Base-by-base conservation (phyloP, 2,888 invertebrate genomes). In the Colostygia pectinataria region DNA sequence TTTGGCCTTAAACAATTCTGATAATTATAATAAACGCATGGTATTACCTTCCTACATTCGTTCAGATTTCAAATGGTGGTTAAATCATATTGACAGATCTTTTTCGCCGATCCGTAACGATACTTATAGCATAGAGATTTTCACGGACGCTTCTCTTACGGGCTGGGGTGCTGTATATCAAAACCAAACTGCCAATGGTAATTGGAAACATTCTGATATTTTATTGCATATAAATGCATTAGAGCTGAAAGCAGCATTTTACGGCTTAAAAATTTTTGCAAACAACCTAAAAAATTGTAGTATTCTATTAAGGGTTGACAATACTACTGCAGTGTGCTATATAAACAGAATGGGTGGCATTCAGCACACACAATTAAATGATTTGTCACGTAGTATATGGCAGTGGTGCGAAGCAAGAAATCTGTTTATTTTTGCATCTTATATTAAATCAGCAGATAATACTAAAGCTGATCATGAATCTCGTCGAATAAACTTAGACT, bases 281-380 rank as follows among this genome's bases (percentile, higher is more conserved):
- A 9, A 8, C 0, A 10, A 25, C 1, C 13, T n/a, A 9, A 10
- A 3, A 4, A 5, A 43, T 28, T 41, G 47, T 24, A 31, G 50
- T 10, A 47, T 58, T 6, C 18, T 58, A 20, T 23, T 53, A 27
- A 25, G 55, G n/a, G 41, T 58, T 8, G 57, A 58, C 15, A 58
- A 58, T 44, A 55, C 53, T 0, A 58, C 54, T n/a, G 57, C 55
- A 4, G 48, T 58, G n/a, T 38, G 45, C 3, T 55, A 53, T 32
- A 55, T 58, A n/a, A 58, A 58, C 37, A 44, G 36, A 8, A 52
- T 53, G 46, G 59, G 59, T 15, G 53, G 58, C 8, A 29, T 54
- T 4, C 59, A 56, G 38, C 32, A 27, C 10, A 27, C 40, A 7
- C 51, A 56, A 5, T 13, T 59, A n/a, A 56, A 44, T 9, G n/a